Evolutionary conservation across 2,888 invertebrate genomes (phyloP).

Genomic region (Tenthredo notha): DNA sequence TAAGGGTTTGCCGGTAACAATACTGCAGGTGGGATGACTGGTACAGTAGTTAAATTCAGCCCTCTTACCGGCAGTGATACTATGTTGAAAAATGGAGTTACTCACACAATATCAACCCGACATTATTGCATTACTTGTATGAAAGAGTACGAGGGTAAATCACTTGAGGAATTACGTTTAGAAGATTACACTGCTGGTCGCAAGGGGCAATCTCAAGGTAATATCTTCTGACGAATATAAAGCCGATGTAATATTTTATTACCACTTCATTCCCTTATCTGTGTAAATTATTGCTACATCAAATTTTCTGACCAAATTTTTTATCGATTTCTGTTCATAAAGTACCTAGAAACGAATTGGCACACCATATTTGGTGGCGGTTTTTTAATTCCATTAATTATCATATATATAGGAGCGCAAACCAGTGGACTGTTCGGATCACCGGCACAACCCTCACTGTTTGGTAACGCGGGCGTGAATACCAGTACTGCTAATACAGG

Average conservation of each 20-base stretch:
- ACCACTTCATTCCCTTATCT: background rate
- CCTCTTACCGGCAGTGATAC: conserved; percentile 94
- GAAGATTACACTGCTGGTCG: conserved; percentile 96
- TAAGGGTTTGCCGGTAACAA: conserved; percentile 70
- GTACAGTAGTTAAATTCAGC: conserved; percentile 92
- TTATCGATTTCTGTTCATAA: background rate
- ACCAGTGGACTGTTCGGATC: conserved; percentile 80
- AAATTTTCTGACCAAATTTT: background rate
- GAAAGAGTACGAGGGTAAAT: conserved; percentile 98
- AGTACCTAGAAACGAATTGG: background rate
- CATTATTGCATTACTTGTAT: conserved; percentile 99
- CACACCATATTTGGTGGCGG: background rate
- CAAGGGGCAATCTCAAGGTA: conserved; percentile 85
- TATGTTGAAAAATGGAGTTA: conserved; percentile 92
- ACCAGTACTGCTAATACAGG: conserved; percentile 77
- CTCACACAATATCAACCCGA: conserved; percentile 93
- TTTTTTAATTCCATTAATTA: background rate
- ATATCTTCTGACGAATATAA: background rate
- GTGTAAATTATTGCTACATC: background rate
- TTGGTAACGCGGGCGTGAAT: conserved; percentile 76
- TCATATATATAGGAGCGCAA: conserved; percentile 64
- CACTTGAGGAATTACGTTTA: conserved; percentile 94
- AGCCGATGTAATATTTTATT: background rate
- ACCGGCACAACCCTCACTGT: conserved; percentile 77
- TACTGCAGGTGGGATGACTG: conserved; percentile 79